phyloP scores from a whole-genome alignment of 2,888 invertebrate species.

The Ormia ochracea region DNA sequence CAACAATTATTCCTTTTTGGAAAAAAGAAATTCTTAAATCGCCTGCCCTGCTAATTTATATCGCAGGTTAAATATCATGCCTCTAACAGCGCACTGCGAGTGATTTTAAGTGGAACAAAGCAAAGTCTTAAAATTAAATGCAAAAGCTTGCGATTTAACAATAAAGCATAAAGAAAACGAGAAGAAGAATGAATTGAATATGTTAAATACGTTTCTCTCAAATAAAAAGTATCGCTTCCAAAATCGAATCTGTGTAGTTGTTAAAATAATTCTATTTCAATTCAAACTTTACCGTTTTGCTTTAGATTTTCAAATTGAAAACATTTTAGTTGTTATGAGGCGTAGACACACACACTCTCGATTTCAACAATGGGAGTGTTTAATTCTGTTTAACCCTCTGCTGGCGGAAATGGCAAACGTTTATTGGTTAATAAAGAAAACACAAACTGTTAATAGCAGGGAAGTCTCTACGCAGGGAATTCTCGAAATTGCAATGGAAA shows the following conservation, averaged over 20 bases:
- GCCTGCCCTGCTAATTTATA: constrained; percentile 42
- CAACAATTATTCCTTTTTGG: neutral
- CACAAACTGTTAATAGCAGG: no score
- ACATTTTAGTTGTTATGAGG: neutral
- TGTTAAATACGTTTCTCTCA: constrained; percentile 7
- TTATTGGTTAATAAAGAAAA: no score
- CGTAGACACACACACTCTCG: constrained; percentile 24
- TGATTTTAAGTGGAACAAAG: constrained; percentile 19
- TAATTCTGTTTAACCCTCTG: constrained; percentile 39
- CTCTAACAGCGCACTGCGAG: constrained; percentile 18
- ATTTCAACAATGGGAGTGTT: constrained; percentile 23
- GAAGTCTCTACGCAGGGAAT: no score
- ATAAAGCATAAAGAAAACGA: neutral
- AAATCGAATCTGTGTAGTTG: constrained; percentile 32
- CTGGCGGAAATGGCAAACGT: neutral
- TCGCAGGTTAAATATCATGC: constrained; percentile 56
- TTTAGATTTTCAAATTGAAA: constrained; percentile 29
- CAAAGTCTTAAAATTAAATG: constrained; percentile 28
- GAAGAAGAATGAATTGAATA: neutral
- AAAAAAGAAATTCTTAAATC: constrained; percentile 16
- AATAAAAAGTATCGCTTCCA: neutral
- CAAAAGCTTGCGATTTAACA: constrained; percentile 40
- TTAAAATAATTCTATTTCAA: neutral
- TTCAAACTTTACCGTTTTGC: neutral
- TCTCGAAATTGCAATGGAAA: no score